These are phyloP conservation scores for Cotesia glomerata DNA, from an alignment of 1,140 invertebrate genomes.

Conservation along the genomic window DNA sequence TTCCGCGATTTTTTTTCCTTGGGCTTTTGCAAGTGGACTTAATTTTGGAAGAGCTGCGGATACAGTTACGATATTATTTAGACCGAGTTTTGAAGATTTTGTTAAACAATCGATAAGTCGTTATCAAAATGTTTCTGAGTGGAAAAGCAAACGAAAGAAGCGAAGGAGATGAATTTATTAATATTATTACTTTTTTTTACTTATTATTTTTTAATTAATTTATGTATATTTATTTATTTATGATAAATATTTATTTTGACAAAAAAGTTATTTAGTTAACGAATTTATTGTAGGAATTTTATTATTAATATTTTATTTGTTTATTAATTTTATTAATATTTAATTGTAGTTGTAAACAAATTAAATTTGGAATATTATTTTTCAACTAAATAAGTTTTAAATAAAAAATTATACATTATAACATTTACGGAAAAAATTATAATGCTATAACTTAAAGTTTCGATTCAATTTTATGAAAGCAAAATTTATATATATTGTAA, in stretches of 20 bases:
- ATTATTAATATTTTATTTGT: no score
- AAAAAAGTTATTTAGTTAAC: not conserved
- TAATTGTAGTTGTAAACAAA: no score
- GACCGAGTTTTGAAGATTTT: slow-evolving; percentile 44
- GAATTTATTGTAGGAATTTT: no score
- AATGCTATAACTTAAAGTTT: no score
- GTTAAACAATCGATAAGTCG: slow-evolving; percentile 47
- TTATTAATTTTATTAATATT: no score
- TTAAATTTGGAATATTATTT: no score
- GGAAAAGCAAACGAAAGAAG: slow-evolving; percentile 54
- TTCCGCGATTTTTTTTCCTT: slow-evolving; percentile 54
- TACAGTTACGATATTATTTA: slow-evolving; percentile 34
- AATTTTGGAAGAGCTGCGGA: slow-evolving; percentile 44
- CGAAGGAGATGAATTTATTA: slow-evolving; percentile 42
- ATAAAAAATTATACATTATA: no score
- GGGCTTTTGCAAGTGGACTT: slow-evolving; percentile 51
- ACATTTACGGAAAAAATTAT: no score
- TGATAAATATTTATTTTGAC: not conserved
- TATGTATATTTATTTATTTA: not conserved
- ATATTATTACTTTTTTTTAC: not conserved
- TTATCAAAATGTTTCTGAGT: slow-evolving; percentile 48
- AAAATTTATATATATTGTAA: no score
- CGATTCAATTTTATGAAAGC: no score
- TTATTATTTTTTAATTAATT: not conserved
- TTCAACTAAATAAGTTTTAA: no score